A percentile compares a stretch with the other conserved stretches of the same genome.
Evolutionary conservation across 2,113 vertebrate species (phyloP).

Genomic region (Neotoma lepida): DNA sequence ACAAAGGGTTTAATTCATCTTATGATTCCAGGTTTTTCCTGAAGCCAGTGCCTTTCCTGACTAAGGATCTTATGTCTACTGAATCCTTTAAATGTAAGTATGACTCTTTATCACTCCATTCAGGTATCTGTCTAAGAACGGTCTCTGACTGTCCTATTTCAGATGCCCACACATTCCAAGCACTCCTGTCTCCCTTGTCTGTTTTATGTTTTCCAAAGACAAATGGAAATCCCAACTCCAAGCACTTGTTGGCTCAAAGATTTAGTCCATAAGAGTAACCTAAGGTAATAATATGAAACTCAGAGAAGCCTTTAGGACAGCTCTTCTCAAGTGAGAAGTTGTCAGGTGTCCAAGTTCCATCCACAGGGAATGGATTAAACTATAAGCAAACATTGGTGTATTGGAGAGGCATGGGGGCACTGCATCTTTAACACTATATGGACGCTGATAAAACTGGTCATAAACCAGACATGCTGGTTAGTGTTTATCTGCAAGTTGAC

Average conservation of each 20-base stretch:
- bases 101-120: neutral
- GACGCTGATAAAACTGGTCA: neutral
- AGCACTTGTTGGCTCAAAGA: neutral
- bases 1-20: too few species aligned
- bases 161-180: neutral
- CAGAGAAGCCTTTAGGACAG: neutral
- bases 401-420: neutral
- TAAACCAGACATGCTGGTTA: neutral
- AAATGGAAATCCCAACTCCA: neutral
- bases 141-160: neutral
- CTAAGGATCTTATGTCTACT: neutral
- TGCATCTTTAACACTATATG: neutral
- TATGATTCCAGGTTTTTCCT: too few species aligned
- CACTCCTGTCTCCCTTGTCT: neutral
- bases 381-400: neutral
- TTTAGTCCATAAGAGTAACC: neutral
- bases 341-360: neutral
- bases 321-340: neutral
- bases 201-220: neutral
- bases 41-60: neutral
- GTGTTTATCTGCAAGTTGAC: neutral
- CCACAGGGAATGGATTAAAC: neutral
- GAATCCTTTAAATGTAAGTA: accelerated
- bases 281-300: neutral
- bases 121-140: neutral